Conservation (phyloP, 2,888 invertebrate species). For the Limnephilus lunatus region DNA sequence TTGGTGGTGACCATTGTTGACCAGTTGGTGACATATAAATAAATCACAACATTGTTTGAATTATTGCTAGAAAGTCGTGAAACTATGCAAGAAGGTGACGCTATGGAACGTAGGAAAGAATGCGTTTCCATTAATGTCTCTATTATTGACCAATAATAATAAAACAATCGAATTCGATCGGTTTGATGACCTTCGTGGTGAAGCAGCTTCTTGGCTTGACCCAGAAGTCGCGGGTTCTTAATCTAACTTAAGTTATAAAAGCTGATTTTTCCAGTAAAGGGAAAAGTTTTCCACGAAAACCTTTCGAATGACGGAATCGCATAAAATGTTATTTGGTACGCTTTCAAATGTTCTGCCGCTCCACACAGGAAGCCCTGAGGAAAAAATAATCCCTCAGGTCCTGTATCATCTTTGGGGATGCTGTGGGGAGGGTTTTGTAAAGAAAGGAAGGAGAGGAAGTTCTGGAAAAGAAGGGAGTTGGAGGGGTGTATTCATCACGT, state of each 20-base stretch:
- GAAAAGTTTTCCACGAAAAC: too few species aligned
- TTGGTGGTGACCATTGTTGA: background rate
- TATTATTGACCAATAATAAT: background rate
- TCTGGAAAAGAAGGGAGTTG: too few species aligned
- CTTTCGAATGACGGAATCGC: too few species aligned
- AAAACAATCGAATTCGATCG: background rate
- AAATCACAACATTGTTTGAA: background rate
- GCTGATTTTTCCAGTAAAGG: too few species aligned
- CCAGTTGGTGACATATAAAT: background rate
- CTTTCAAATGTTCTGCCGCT: background rate
- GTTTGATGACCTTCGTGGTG: background rate
- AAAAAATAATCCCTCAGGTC: too few species aligned
- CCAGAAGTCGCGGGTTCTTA: background rate
- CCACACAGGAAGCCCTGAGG: too few species aligned
- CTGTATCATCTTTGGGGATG: too few species aligned
- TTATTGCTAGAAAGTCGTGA: background rate
- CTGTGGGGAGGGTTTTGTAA: too few species aligned
- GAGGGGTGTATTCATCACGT: too few species aligned
- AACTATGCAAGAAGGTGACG: background rate
- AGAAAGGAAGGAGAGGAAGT: too few species aligned
- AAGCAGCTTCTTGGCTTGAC: background rate
- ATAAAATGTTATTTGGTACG: background rate
- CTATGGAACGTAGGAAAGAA: background rate
- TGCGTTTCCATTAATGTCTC: background rate
- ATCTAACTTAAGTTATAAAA: too few species aligned